Evolutionary conservation across 2,797 vertebrate species (phyloP).

Genomic region (Pseudocheirus occidentalis): DNA sequence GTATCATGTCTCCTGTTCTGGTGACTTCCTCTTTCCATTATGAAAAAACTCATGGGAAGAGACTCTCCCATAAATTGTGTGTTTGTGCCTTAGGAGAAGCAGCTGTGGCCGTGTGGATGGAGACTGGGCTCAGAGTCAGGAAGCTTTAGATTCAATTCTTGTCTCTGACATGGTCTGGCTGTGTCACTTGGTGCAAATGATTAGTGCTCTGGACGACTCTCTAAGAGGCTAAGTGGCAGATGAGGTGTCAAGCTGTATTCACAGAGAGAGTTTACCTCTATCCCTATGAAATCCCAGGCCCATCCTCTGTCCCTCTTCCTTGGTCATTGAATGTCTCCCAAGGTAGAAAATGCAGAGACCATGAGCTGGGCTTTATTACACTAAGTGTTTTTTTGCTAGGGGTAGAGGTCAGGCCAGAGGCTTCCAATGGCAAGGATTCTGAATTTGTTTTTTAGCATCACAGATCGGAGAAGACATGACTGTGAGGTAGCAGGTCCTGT

Average conservation of each 20-base stretch:
- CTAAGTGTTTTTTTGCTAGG: not conserved
- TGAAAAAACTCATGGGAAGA: not conserved
- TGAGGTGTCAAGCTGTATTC: not conserved
- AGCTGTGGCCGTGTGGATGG: not conserved
- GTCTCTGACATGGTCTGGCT: not conserved
- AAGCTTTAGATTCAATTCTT: not conserved
- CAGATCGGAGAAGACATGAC: not conserved
- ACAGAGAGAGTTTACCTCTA: not conserved
- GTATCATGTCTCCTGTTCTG: not conserved
- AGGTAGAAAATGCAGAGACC: not conserved
- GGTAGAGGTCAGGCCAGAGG: not conserved
- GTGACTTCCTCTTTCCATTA: not conserved
- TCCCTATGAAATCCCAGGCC: not conserved
- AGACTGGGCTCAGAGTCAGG: not conserved
- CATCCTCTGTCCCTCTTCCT: not conserved
- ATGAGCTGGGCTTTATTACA: not conserved
- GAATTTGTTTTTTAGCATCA: not conserved
- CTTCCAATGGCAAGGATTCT: not conserved
- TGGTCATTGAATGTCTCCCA: not conserved
- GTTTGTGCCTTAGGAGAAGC: not conserved
- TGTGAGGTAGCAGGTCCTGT: not conserved
- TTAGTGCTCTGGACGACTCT: not conserved
- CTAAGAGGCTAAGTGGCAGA: not conserved
- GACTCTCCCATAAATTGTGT: not conserved
- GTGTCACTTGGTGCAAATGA: accelerated